Percentiles rank a stretch among this genome's conserved stretches.
Conservation (phyloP, 2,113 vertebrate genomes). For the Rynchops niger region DNA sequence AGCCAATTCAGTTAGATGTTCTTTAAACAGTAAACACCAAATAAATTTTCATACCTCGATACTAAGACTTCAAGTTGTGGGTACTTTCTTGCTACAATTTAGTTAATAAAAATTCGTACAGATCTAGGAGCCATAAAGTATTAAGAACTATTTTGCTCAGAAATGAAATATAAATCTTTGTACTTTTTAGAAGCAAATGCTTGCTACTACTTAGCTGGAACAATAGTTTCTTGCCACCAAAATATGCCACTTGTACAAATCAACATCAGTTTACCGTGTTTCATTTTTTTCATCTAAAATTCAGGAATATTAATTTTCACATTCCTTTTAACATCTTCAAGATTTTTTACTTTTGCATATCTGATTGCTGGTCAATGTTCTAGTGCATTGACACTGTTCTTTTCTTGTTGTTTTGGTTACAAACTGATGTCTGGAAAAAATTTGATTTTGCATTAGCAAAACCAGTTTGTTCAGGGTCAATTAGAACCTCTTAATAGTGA, state of each 20-base stretch:
- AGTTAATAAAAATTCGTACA: background rate
- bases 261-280: background rate
- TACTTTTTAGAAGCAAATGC: background rate
- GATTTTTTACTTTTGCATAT: background rate
- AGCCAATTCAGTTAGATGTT: background rate
- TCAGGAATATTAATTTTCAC: background rate
- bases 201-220: background rate
- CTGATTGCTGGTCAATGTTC: fast-evolving
- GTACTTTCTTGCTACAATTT: background rate
- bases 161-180: background rate
- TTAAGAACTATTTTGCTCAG: background rate
- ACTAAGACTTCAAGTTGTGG: background rate
- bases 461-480: background rate
- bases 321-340: background rate
- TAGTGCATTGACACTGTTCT: background rate
- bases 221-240: background rate
- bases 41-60: background rate
- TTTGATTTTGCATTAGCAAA: background rate
- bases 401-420: background rate
- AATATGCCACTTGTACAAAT: background rate
- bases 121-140: background rate
- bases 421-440: background rate
- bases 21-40: background rate
- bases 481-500: background rate
- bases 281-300: background rate